Percentiles rank a stretch among this genome's conserved stretches.
Conservation (phyloP, 2,797 vertebrate genomes). For the Lates japonicus region DNA sequence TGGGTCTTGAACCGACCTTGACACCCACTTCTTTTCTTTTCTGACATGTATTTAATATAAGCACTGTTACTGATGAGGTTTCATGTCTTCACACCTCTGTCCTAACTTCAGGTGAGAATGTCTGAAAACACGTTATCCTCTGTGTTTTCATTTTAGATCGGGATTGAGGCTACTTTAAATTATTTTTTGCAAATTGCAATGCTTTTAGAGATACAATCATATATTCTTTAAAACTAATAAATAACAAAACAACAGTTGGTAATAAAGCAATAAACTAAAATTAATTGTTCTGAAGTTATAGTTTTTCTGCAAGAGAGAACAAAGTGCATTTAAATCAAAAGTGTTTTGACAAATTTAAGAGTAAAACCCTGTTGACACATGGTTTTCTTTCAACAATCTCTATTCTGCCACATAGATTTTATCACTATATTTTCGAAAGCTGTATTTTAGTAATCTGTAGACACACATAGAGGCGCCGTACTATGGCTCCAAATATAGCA, state of each 20-base stretch:
- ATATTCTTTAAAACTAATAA: background rate
- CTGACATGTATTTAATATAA: constrained; percentile 24
- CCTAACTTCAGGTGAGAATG: background rate
- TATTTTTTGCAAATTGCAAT: background rate
- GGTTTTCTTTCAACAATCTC: constrained; percentile 12
- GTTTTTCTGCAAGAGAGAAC: constrained; percentile 13
- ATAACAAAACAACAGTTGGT: too few species aligned
- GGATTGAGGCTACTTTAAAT: background rate
- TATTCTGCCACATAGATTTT: constrained; percentile 31
- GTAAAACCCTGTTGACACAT: background rate
- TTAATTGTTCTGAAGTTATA: constrained; percentile 2
- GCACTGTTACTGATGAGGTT: constrained; percentile 5
- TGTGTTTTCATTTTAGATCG: background rate
- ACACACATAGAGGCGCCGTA: constrained; percentile 15
- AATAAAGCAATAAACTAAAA: background rate
- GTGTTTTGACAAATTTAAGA: constrained; percentile 9
- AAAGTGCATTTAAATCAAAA: constrained; percentile 21
- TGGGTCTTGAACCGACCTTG: constrained; percentile 78
- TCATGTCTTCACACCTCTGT: background rate
- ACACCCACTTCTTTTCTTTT: constrained; percentile 39
- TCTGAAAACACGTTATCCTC: background rate
- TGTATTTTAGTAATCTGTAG: constrained; percentile 33
- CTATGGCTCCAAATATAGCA: constrained; percentile 44
- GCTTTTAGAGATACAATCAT: background rate
- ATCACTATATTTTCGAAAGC: constrained; percentile 37